Evolutionary conservation across 2,113 vertebrate genomes (phyloP).

Genomic region (Sebastes schlegelii): DNA sequence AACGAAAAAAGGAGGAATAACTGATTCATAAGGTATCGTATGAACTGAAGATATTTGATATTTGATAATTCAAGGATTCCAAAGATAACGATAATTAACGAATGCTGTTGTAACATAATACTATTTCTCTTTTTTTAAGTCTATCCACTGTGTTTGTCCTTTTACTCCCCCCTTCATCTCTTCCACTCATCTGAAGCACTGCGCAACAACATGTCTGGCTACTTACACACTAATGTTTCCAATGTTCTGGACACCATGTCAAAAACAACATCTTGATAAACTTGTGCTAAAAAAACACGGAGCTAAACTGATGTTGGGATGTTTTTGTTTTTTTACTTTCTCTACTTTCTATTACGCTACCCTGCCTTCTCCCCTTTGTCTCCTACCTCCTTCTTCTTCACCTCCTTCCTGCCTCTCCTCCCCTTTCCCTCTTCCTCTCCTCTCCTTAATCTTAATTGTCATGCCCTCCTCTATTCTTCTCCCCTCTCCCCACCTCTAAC

Average conservation of each 20-base stretch:
- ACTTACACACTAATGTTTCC: conserved; percentile 1
- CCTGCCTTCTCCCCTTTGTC: not conserved
- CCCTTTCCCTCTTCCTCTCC: not conserved
- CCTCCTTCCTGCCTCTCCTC: not conserved
- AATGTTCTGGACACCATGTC: not conserved
- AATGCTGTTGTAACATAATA: not conserved
- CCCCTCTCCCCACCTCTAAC: conserved; percentile 4
- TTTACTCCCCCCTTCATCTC: no score
- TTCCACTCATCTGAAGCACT: not conserved
- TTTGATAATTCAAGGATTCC: not conserved
- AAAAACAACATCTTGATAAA: not conserved
- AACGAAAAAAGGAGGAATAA: no score
- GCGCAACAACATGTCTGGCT: not conserved
- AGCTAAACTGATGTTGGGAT: not conserved
- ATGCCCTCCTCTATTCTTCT: not conserved
- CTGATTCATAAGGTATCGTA: no score
- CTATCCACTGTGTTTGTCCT: not conserved
- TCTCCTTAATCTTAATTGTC: conserved; percentile 29
- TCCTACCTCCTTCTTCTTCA: not conserved
- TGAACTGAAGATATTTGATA: no score
- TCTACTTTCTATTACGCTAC: not conserved
- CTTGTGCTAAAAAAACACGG: not conserved
- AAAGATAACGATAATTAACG: not conserved
- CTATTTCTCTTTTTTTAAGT: not conserved
- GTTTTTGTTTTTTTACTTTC: not conserved